A percentile compares a stretch with the other conserved stretches of the same genome.
These are phyloP conservation scores for Baccha elongata DNA, from an alignment of 2,888 invertebrate species.

Conservation along the genomic window DNA sequence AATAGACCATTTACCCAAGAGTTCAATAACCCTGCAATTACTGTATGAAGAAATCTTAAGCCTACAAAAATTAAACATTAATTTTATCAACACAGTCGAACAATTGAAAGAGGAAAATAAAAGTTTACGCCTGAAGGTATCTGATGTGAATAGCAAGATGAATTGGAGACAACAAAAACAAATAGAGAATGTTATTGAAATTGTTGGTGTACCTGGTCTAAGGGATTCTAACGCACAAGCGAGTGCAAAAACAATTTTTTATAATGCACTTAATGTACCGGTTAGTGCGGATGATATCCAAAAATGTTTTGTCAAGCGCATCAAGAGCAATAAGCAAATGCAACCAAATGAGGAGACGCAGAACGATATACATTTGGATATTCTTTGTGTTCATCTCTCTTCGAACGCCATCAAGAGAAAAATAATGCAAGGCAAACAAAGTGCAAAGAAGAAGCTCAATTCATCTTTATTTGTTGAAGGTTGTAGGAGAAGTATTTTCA, in stretches of 20 bases:
- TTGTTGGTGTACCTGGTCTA: constrained; percentile 13
- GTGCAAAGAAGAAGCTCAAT: not conserved
- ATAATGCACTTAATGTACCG: not conserved
- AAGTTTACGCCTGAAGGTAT: not conserved
- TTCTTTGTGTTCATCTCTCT: not conserved
- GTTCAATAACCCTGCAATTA: too few species aligned
- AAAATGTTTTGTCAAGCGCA: not conserved
- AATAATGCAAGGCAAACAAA: not conserved
- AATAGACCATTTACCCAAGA: too few species aligned
- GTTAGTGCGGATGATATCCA: not conserved
- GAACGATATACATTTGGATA: too few species aligned
- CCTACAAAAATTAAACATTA: too few species aligned
- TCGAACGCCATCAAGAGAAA: not conserved
- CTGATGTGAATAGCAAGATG: not conserved
- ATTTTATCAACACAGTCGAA: too few species aligned
- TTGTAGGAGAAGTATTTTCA: not conserved
- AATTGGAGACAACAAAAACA: not conserved
- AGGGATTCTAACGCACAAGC: constrained; percentile 3
- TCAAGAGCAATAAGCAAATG: not conserved
- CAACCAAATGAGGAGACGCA: too few species aligned
- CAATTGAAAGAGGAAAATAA: constrained; percentile 23
- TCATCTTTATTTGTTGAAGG: not conserved
- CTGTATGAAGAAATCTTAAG: too few species aligned
- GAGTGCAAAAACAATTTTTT: not conserved
- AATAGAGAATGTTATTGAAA: constrained; percentile 5